Conservation (phyloP, 2,888 invertebrate genomes). For the Patella caerulea region DNA sequence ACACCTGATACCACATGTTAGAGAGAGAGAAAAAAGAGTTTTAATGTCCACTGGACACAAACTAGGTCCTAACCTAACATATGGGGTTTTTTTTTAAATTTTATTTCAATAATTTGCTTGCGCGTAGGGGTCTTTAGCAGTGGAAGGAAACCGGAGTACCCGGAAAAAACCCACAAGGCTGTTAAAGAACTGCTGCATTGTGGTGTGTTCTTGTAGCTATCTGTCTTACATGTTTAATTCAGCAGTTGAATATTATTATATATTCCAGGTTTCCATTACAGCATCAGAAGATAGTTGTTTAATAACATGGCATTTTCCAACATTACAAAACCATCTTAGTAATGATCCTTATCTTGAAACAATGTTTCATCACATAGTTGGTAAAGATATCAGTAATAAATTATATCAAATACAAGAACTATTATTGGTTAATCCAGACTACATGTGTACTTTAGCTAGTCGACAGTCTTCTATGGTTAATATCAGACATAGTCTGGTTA, state of each 20-base stretch:
- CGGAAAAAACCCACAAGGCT: too few relatives aligned
- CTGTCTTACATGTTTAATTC: neutral
- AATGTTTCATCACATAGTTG: slow-evolving; percentile 84
- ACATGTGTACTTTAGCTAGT: slow-evolving; percentile 41
- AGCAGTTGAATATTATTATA: slow-evolving; percentile 3
- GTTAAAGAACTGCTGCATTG: neutral
- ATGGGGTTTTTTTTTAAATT: too few relatives aligned
- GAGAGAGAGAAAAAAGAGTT: too few relatives aligned
- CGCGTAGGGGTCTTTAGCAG: too few relatives aligned
- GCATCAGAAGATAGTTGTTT: slow-evolving; percentile 85
- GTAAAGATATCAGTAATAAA: slow-evolving; percentile 88
- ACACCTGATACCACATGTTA: too few relatives aligned
- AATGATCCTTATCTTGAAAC: slow-evolving; percentile 83
- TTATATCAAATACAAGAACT: slow-evolving; percentile 75
- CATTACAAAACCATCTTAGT: slow-evolving; percentile 82
- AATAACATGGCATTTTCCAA: slow-evolving; percentile 85
- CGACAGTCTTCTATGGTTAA: slow-evolving; percentile 60
- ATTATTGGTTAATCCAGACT: slow-evolving; percentile 47
- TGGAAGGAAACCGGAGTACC: too few relatives aligned
- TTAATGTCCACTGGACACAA: too few relatives aligned
- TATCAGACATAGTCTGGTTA: slow-evolving; percentile 51
- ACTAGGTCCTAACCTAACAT: too few relatives aligned
- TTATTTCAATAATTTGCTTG: too few relatives aligned
- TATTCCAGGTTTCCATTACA: slow-evolving; percentile 81
- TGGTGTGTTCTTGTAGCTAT: neutral